Conservation (phyloP, 2,888 invertebrate species). For the Athetis lepigone region DNA sequence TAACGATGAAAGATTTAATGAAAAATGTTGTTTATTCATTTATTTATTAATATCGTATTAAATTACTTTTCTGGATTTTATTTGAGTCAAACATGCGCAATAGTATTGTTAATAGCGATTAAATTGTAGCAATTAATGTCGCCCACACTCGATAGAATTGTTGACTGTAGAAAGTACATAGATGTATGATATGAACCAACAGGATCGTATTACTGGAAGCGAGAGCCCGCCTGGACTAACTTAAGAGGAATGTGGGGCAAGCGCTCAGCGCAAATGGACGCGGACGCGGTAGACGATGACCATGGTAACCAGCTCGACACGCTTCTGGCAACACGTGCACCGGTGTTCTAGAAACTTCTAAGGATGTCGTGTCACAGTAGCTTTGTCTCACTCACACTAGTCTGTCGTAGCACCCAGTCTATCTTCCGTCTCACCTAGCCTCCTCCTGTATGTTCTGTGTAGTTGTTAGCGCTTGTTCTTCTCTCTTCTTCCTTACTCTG, state of each 20-base stretch:
- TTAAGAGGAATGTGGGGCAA: slow-evolving; percentile 95
- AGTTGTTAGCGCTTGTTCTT: slow-evolving; percentile 47
- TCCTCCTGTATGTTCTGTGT: slow-evolving; percentile 38
- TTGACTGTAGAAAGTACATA: slow-evolving; percentile 16
- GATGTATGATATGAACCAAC: slow-evolving; percentile 68
- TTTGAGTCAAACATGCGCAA: slow-evolving; percentile 15
- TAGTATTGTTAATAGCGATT: background rate
- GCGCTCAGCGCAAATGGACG: slow-evolving; percentile 83
- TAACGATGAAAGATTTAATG: slow-evolving; percentile 69
- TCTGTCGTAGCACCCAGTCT: slow-evolving; percentile 32
- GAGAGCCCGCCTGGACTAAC: slow-evolving; percentile 95
- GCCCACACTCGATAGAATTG: background rate
- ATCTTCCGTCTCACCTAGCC: slow-evolving; percentile 45
- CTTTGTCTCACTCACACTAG: slow-evolving; percentile 55
- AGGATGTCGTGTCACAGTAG: slow-evolving; percentile 37
- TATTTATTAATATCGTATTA: slow-evolving; percentile 24
- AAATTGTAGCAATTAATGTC: background rate
- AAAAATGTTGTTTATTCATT: slow-evolving; percentile 63
- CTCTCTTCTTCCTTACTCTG: slow-evolving; percentile 20
- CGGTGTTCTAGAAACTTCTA: slow-evolving; percentile 7
- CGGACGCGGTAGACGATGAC: slow-evolving; percentile 72
- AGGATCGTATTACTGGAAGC: slow-evolving; percentile 94
- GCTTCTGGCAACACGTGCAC: slow-evolving; percentile 15
- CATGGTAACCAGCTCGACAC: slow-evolving; percentile 76
- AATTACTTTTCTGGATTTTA: slow-evolving; percentile 46